Percentiles rank a stretch among this genome's conserved stretches.
Conservation (phyloP, 2,888 invertebrate species). For the Mechanitis mazaeus region DNA sequence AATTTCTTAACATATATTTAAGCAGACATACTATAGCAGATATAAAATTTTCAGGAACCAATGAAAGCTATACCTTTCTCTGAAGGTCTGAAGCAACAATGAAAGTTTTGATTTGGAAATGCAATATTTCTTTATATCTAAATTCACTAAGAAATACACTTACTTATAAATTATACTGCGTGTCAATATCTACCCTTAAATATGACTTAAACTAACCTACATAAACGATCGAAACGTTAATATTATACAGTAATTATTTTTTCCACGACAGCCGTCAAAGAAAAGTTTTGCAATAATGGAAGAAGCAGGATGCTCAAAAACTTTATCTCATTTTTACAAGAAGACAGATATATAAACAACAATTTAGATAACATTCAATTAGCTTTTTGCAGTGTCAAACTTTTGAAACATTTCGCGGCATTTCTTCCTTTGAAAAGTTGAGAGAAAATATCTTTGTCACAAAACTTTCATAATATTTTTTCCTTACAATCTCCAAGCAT, state of each 20-base stretch:
- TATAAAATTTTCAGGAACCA: too few relatives aligned
- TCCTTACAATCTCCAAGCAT: background rate
- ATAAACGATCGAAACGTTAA: constrained; percentile 16
- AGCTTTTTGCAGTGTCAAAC: constrained; percentile 43
- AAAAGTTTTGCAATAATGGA: constrained; percentile 59
- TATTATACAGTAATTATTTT: constrained; percentile 32
- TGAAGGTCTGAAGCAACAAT: too few relatives aligned
- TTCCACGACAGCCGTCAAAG: constrained; percentile 39
- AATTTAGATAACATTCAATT: constrained; percentile 58
- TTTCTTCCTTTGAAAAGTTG: constrained; percentile 14
- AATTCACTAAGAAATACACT: too few relatives aligned
- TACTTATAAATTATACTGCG: too few relatives aligned
- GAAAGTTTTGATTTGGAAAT: too few relatives aligned
- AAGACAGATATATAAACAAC: constrained; percentile 39
- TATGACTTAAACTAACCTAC: constrained; percentile 10
- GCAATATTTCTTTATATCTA: too few relatives aligned
- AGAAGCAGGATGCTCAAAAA: constrained; percentile 45
- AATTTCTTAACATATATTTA: too few relatives aligned
- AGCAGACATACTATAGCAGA: too few relatives aligned
- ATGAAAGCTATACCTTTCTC: too few relatives aligned
- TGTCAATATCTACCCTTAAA: too few relatives aligned
- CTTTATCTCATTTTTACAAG: constrained; percentile 41
- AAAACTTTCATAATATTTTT: constrained; percentile 5
- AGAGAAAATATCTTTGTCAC: constrained; percentile 7
- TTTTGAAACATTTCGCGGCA: constrained; percentile 32